Base-by-base conservation (phyloP, 2,797 vertebrate genomes). In the Crocidura indochinensis region DNA sequence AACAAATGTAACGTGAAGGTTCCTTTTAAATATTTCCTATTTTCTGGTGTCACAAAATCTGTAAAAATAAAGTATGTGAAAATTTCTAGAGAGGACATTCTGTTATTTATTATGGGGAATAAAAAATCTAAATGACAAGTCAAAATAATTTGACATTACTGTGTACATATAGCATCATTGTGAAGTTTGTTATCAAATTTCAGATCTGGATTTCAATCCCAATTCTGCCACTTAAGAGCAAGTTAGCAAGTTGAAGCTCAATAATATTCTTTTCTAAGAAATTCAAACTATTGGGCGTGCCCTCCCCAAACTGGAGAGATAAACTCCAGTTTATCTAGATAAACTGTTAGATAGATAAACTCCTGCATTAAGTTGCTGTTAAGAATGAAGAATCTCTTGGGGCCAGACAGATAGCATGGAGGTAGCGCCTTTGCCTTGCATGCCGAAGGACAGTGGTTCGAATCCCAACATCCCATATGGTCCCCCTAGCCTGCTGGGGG, bases 21-120 rank as follows among this genome's bases (percentile, higher is more conserved):
- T 95, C 67, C 27, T 86, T 94, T 91, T 46, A 53, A 87, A 88
- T 76, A 64, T 47, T 44, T 72, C 46, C 65, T 9, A 84, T 29
- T 87, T 47, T 65, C 31, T 38, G 31, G 75, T 85, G 67, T 78
- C 67, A 86, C 46, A 26, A 60, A 74, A 87, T 62, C 47, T 87
- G 17, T 60, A 92, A 81, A 68, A 26, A 62, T 74, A 82, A 93
- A 88, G n/a, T 27, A 47, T 51, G 19, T 77, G 51, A 79, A 92
- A 91, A 87, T 46, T 82, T 47, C 27, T 17, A 62, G 72, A 78
- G 26, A 64, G 22, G n/a, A 51, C 49, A 51, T 51, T 15, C 49
- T 15, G 49, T 51, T 51, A 51, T 15, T 88, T 47, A 81, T 6
- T 69, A 26, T 53, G 46, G 38, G 31, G 49, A 69, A 74, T 22